Conservation (phyloP, 92 coral and sea anemone species). For the Metridium senile region DNA sequence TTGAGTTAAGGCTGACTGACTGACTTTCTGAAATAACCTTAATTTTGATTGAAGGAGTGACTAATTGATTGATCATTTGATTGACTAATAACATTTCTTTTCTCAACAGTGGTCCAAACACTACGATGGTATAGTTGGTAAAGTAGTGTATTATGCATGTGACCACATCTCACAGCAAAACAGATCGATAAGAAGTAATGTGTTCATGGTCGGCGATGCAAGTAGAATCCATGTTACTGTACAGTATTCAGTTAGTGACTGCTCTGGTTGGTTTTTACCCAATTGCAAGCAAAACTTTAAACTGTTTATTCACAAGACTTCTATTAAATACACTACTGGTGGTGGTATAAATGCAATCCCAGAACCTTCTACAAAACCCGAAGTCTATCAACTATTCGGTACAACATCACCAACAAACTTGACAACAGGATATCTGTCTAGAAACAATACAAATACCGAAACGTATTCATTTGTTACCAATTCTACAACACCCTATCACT, state of each 20-base stretch:
- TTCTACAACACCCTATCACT: slow-evolving; percentile 36
- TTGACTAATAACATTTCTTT: not conserved
- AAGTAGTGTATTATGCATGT: not conserved
- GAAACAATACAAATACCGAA: not conserved
- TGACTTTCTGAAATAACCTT: too few relatives aligned
- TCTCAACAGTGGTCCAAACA: not conserved
- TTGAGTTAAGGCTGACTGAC: too few relatives aligned
- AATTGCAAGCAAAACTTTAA: slow-evolving; percentile 27
- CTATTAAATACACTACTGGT: not conserved
- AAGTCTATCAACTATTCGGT: not conserved
- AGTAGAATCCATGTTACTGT: slow-evolving; percentile 39
- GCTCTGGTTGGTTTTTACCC: slow-evolving; percentile 20
- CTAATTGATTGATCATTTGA: too few relatives aligned
- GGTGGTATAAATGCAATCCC: slow-evolving; percentile 11
- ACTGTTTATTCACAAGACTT: slow-evolving; percentile 35
- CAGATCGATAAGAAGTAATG: slow-evolving; percentile 57
- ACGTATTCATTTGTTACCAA: slow-evolving; percentile 15
- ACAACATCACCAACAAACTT: not conserved
- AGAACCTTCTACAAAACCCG: slow-evolving; percentile 8
- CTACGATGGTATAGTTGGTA: not conserved
- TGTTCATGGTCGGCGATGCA: slow-evolving; percentile 21
- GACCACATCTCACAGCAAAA: not conserved
- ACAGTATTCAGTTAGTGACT: slow-evolving; percentile 29
- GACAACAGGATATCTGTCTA: not conserved
- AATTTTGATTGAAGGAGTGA: not conserved